A percentile compares a stretch with the other conserved stretches of the same genome.
phyloP scores from a whole-genome alignment of 2,888 invertebrate genomes.

The Hirtodrosophila trivittata region DNA sequence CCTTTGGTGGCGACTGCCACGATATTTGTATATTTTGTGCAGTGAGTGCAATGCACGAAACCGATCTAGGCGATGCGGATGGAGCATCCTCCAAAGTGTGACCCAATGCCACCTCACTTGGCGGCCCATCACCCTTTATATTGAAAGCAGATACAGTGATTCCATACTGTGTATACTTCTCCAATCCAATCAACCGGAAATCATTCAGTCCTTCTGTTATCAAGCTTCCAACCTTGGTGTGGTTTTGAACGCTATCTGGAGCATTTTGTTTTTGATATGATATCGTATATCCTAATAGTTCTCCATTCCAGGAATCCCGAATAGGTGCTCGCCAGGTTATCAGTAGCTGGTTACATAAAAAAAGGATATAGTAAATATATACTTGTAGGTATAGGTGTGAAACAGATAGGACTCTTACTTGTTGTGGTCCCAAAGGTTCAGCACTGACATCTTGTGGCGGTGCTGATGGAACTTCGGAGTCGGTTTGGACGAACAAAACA shows the following conservation, averaged over 20 bases:
- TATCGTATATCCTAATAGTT: slow-evolving; percentile 89
- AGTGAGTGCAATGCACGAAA: slow-evolving; percentile 88
- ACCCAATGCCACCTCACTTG: slow-evolving; percentile 86
- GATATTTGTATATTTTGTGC: slow-evolving; percentile 89
- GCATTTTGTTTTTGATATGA: slow-evolving; percentile 85
- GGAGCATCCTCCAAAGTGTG: slow-evolving; percentile 86
- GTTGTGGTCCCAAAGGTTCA: slow-evolving; percentile 88
- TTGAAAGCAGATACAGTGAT: slow-evolving; percentile 92
- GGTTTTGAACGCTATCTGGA: slow-evolving; percentile 78
- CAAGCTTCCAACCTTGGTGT: slow-evolving; percentile 83
- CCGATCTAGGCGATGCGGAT: slow-evolving; percentile 87
- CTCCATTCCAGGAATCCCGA: slow-evolving; percentile 90
- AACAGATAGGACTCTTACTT: slow-evolving; percentile 80
- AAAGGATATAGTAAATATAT: neutral
- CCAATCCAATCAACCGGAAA: slow-evolving; percentile 87
- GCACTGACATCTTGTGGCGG: slow-evolving; percentile 88
- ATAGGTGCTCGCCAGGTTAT: slow-evolving; percentile 91
- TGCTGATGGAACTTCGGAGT: slow-evolving; percentile 88
- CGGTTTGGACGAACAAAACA: slow-evolving; percentile 85
- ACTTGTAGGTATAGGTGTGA: too few relatives aligned
- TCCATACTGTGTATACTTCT: slow-evolving; percentile 91
- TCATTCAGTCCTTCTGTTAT: slow-evolving; percentile 85
- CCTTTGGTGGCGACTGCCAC: slow-evolving; percentile 88
- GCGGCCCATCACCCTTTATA: slow-evolving; percentile 91
- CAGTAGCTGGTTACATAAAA: slow-evolving; percentile 83